Evolutionary conservation across 2,888 invertebrate species (phyloP).

Genomic region (Artemia sinica): DNA sequence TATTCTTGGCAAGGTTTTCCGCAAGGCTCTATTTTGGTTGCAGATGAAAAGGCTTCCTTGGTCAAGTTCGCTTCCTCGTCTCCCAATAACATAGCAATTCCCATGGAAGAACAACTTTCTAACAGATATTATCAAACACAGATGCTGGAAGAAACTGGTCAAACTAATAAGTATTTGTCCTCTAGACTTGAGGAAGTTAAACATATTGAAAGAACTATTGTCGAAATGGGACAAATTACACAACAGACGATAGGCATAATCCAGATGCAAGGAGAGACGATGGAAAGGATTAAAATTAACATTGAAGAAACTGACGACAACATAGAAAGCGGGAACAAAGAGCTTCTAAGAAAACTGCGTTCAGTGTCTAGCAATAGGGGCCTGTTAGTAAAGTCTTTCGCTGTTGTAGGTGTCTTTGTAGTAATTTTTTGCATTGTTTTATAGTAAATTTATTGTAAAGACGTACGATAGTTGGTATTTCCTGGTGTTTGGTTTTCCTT

Average conservation of each 20-base stretch:
- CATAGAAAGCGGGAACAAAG: no score
- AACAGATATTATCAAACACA: conserved; percentile 42
- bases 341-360: no score
- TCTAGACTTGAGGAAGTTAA: conserved; percentile 95
- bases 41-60: neutral
- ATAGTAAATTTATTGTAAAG: no score
- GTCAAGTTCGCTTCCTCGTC: conserved; percentile 17
- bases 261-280: conserved; percentile 94
- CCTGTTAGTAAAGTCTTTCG: no score
- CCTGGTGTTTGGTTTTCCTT: no score
- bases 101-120: conserved; percentile 45
- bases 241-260: conserved; percentile 92
- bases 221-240: conserved; percentile 93
- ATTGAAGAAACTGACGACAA: no score
- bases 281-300: conserved; percentile 44
- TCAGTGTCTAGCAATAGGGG: no score
- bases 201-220: conserved; percentile 95
- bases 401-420: no score
- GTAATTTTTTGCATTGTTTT: no score
- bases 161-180: conserved; percentile 52
- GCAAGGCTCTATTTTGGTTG: no score
- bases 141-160: conserved; percentile 54
- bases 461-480: no score
- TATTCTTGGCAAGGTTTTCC: no score
- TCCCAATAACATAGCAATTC: conserved; percentile 60